Conservation (phyloP, 1,140 invertebrate species). For the Eriocheir sinensis region DNA sequence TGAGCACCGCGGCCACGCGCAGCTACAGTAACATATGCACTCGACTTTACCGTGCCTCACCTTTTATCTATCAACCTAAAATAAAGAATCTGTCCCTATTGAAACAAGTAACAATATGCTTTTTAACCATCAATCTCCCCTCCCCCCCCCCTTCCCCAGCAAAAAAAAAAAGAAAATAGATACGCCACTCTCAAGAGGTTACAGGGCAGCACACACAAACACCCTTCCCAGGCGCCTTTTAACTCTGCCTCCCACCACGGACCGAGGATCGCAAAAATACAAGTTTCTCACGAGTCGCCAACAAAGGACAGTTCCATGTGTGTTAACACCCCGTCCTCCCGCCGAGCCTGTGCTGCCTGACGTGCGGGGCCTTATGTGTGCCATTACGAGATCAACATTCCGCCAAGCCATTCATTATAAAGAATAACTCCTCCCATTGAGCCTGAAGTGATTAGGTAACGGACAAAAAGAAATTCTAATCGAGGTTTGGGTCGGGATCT, state of each 20-base stretch:
- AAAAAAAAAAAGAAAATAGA: too few species aligned
- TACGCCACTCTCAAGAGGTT: too few species aligned
- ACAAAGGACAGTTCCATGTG: constrained; percentile 13
- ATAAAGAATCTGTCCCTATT: not conserved
- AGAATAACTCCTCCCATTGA: constrained; percentile 75
- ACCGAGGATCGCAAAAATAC: not conserved
- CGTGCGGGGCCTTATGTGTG: constrained; percentile 45
- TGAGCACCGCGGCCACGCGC: too few species aligned
- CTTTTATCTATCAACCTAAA: not conserved
- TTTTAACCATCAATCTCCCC: not conserved
- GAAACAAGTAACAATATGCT: not conserved
- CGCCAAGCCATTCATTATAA: constrained; percentile 65
- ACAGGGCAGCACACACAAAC: too few species aligned
- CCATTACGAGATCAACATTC: constrained; percentile 75
- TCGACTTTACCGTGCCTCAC: too few species aligned
- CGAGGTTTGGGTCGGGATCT: constrained; percentile 72
- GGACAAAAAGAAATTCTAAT: constrained; percentile 74
- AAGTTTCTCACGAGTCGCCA: not conserved
- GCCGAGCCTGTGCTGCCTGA: not conserved
- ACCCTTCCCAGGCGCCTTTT: not conserved
- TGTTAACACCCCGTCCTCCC: not conserved
- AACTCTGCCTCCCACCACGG: not conserved
- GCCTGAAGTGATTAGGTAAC: constrained; percentile 74
- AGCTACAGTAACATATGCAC: too few species aligned
- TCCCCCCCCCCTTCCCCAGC: constrained; percentile 13